Conservation (phyloP, 2,113 vertebrate species). For the Pimephales promelas region DNA sequence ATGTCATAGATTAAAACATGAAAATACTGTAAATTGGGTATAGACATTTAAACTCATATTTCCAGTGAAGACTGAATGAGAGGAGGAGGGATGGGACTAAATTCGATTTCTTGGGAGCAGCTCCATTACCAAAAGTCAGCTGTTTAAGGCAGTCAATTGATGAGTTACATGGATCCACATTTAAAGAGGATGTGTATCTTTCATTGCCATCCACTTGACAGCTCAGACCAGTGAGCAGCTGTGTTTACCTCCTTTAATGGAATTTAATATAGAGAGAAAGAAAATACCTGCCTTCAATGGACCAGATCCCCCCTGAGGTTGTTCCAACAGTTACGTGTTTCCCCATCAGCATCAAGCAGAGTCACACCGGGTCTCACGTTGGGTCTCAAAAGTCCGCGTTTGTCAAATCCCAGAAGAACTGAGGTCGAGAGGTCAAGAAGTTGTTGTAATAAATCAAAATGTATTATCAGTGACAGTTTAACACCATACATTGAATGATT, state of each 20-base stretch:
- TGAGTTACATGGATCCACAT: neutral
- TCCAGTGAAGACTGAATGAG: neutral
- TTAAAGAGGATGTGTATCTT: conserved; percentile 10
- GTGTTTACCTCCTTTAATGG: conserved; percentile 32
- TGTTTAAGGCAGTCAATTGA: neutral
- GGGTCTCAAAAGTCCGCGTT: neutral
- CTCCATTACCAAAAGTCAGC: conserved; percentile 12
- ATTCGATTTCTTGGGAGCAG: conserved; percentile 24
- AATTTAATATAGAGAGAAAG: conserved; percentile 44
- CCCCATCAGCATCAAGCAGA: conserved; percentile 16
- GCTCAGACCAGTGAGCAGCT: conserved; percentile 35
- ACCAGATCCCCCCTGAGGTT: neutral
- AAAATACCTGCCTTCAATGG: conserved; percentile 42
- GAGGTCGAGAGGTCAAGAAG: neutral
- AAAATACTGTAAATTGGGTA: neutral
- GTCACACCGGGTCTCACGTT: neutral
- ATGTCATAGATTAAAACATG: too few relatives aligned
- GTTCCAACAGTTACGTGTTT: conserved; percentile 25
- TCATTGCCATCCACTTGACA: neutral
- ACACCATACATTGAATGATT: conserved; percentile 27
- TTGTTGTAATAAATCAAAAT: conserved; percentile 22
- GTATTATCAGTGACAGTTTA: conserved; percentile 31
- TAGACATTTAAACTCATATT: neutral
- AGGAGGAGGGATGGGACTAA: neutral
- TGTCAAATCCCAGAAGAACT: conserved; percentile 9